Conservation (phyloP, 2,113 vertebrate species). For the Rafetus swinhoei region DNA sequence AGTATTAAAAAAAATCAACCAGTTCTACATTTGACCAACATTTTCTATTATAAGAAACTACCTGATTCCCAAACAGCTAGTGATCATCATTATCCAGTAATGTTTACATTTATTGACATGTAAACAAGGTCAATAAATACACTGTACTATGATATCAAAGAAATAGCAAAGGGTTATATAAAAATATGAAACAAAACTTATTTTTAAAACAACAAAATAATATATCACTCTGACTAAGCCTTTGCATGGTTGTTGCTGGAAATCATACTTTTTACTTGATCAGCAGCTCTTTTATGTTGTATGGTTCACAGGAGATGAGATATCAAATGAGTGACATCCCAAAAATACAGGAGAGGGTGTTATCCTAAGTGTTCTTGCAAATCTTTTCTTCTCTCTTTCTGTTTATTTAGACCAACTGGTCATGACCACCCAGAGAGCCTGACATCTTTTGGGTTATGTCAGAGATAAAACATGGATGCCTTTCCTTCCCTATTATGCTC, state of each 20-base stretch:
- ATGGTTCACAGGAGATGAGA: neutral
- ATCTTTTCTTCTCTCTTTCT: neutral
- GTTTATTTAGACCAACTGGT: slow-evolving; percentile 14
- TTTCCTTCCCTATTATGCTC: neutral
- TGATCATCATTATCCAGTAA: too few relatives aligned
- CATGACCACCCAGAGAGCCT: neutral
- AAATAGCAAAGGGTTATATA: too few relatives aligned
- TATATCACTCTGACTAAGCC: neutral
- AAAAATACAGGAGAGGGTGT: neutral
- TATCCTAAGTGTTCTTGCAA: neutral
- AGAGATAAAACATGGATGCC: neutral
- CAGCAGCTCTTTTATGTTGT: neutral
- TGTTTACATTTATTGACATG: too few relatives aligned
- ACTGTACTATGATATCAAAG: too few relatives aligned
- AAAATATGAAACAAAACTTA: neutral
- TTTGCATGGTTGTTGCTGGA: neutral
- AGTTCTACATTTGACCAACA: too few relatives aligned
- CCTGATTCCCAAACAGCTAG: too few relatives aligned
- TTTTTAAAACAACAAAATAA: neutral
- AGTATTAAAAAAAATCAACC: too few relatives aligned
- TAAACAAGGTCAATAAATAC: too few relatives aligned
- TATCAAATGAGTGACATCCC: rapidly evolving
- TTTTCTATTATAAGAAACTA: too few relatives aligned
- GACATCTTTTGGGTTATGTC: neutral
- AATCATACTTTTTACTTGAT: neutral